phyloP scores from a whole-genome alignment of 2,797 vertebrate genomes.

The Cynodonichthys magdalenae region DNA sequence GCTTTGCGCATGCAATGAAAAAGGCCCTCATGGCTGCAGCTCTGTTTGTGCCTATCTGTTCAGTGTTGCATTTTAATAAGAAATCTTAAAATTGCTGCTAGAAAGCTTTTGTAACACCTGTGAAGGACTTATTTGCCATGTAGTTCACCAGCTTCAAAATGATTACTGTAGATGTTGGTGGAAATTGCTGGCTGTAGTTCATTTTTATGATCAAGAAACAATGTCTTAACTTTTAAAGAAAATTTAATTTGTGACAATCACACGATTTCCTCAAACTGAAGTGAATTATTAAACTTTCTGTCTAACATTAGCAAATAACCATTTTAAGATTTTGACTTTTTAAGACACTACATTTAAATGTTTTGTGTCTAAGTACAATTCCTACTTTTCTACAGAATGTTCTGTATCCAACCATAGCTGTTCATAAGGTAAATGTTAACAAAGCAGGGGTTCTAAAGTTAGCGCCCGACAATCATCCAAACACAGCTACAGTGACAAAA shows the following conservation, averaged over 20 bases:
- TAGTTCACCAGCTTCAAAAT: too few species aligned
- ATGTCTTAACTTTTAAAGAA: too few species aligned
- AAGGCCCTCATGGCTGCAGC: constrained; percentile 1
- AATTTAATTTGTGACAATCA: too few species aligned
- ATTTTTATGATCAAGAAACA: too few species aligned
- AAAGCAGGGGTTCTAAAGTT: constrained; percentile 65
- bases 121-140: not conserved
- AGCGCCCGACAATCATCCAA: constrained; percentile 53
- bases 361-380: not conserved
- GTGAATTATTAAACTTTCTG: not conserved
- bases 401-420: constrained; percentile 4
- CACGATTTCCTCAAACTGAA: not conserved
- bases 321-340: not conserved
- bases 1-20: constrained; percentile 6
- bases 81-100: not conserved
- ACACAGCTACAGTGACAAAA: constrained; percentile 89
- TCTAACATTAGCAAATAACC: constrained; percentile 7
- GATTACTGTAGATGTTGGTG: too few species aligned
- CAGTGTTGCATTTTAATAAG: constrained; percentile 11
- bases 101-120: constrained; percentile 3
- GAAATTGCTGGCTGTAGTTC: too few species aligned
- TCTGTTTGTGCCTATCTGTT: not conserved
- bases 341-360: not conserved
- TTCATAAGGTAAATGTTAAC: constrained; percentile 26
- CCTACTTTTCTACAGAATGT: constrained; percentile 10